These are phyloP conservation scores for Oenanthe oenanthe DNA, from an alignment of 2,113 vertebrate genomes.

Conservation along the genomic window DNA sequence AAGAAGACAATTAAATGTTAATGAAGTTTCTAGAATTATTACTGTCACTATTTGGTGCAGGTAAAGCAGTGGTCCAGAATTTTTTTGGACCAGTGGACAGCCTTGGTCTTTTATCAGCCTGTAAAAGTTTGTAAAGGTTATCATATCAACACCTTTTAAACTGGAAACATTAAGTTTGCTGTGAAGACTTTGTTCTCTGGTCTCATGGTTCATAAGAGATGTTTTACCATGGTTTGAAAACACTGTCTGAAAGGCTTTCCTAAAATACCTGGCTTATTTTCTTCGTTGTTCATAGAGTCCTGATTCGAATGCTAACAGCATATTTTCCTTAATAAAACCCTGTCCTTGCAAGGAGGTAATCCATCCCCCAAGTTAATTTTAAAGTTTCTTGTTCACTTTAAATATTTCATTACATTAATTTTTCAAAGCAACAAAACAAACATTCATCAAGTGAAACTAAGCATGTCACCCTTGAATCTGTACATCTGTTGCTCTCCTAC, in stretches of 20 bases:
- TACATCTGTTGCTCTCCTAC: slow-evolving; percentile 76
- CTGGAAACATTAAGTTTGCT: neutral
- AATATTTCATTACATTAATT: slow-evolving; percentile 83
- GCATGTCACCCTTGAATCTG: slow-evolving; percentile 75
- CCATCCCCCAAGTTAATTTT: slow-evolving; percentile 67
- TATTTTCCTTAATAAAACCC: slow-evolving; percentile 35
- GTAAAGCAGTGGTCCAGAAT: neutral
- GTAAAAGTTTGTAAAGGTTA: neutral
- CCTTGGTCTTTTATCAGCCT: neutral
- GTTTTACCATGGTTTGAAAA: neutral
- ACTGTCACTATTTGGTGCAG: neutral
- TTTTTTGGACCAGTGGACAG: neutral
- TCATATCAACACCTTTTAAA: neutral
- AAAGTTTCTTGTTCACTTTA: slow-evolving; percentile 75
- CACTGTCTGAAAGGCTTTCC: neutral
- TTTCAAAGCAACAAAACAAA: slow-evolving; percentile 82
- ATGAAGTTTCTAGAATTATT: neutral
- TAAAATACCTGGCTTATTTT: neutral
- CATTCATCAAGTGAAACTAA: slow-evolving; percentile 83
- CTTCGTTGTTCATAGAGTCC: neutral
- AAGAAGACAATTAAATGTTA: neutral
- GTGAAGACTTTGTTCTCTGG: neutral
- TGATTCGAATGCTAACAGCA: slow-evolving; percentile 32
- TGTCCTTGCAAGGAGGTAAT: slow-evolving; percentile 43
- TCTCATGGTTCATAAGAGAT: neutral